Base-by-base conservation (phyloP, 2,113 vertebrate species). In the Indicator maculatus region DNA sequence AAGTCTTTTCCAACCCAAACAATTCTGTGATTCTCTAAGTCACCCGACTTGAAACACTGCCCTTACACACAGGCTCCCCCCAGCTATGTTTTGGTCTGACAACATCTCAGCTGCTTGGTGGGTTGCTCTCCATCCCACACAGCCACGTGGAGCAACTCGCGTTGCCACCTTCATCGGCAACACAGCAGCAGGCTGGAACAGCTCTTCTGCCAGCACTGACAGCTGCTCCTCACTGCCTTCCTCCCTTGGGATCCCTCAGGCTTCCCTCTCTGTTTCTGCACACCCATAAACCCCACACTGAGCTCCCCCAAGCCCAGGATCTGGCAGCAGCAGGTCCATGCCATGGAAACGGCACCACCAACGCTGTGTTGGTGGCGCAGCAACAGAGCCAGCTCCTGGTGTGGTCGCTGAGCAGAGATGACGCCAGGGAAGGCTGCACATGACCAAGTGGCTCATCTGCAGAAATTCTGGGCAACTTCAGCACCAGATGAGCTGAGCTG, bases 331-430 rank as follows among this genome's bases (percentile, higher is more conserved):
- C 11, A 0, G 53, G 41, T 53, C 50, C 1, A 3, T 17, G 31
- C 77, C 55, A 53, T 5, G 60, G 56, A 16, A 45, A 63, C 23
- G 4, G 45, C 31, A 6, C 41, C 44, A 14, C 2, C 1, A 73
- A 56, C 41, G 18, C 71, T 7, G 2, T 1, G 27, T 33, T 63
- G 0, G 3, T 21, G 44, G 59, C 5, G 0, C 8, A 27, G 4
- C 0, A 0, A 31, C 60, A 8, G 3, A 69, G 71, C 12, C 60
- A 67, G 66, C 72, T 53, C 66, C 12, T 5, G 0, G 1, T 5
- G 36, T 5, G 31, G n/a, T 4, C 2, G 4, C 80, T 11, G 31
- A 82, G 76, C 64, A 6, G 38, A 53, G 31, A 30, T 1, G 39
- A 14, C 1, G 30, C 5, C 31, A 20, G 56, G 55, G 18, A 90